These are phyloP conservation scores for Pogona vitticeps DNA, from an alignment of 2,113 vertebrate genomes.

Conservation along the genomic window DNA sequence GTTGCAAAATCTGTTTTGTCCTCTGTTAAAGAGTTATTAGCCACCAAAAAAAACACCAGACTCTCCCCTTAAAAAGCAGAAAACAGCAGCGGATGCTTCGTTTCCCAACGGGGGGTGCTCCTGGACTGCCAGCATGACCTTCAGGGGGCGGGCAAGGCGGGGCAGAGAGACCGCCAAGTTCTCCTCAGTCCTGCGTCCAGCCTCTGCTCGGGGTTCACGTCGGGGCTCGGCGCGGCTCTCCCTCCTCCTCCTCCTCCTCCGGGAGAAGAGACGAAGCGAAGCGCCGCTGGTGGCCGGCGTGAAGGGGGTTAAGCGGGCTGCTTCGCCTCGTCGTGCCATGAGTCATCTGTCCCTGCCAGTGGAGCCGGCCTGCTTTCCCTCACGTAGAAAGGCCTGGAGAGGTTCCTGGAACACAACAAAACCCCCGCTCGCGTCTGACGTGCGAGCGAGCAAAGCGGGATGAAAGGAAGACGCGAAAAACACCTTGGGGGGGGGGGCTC, in stretches of 20 bases:
- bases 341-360: slow-evolving; percentile 57
- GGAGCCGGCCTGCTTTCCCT: slow-evolving; percentile 52
- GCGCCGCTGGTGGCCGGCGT: slow-evolving; percentile 18
- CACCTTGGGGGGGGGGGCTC: not conserved
- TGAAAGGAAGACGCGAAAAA: not conserved
- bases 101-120: not conserved
- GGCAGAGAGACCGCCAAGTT: not conserved
- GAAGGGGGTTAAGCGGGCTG: slow-evolving; percentile 58
- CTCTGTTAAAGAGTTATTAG: too few species aligned
- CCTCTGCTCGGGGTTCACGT: not conserved
- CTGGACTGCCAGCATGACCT: not conserved
- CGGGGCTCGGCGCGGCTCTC: not conserved
- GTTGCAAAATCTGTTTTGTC: too few species aligned
- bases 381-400: slow-evolving; percentile 63
- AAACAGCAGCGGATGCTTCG: not conserved
- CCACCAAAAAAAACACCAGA: too few species aligned
- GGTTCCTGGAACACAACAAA: slow-evolving; percentile 53
- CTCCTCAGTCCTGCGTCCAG: too few species aligned
- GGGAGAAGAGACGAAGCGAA: too few species aligned
- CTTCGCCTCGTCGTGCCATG: slow-evolving; percentile 48
- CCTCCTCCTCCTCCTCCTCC: not conserved
- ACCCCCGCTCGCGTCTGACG: slow-evolving; percentile 39
- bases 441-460: not conserved
- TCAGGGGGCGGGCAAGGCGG: too few species aligned
- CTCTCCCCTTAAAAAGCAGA: too few species aligned